Evolutionary conservation across 64 coral and sea anemone genomes (phyloP), one percentile per base, ranked within the genome.

Genomic region (Orbicella faveolata): DNA sequence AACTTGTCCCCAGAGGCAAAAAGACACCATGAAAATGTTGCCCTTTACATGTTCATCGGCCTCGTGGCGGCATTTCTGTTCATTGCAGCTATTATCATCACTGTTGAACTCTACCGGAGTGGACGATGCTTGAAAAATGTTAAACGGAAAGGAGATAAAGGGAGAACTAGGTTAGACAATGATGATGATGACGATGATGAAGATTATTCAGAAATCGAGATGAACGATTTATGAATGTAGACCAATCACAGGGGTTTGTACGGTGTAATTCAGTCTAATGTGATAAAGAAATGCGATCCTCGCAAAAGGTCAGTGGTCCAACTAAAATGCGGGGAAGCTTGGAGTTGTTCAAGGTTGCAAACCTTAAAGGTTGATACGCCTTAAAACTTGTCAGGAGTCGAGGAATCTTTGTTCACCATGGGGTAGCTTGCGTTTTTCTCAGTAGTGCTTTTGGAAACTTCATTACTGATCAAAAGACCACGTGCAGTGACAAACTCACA

Each of bases 1-100:
- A 74, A 89, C 4, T 73, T 97, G 1, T 84, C 95, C 26, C 95
- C 95, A 8, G 92, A 97, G 76, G 90, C 95, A 15, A 97, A 97
- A 75, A 79, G 90, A 61, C 88, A 95, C 9, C 91, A 99, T 52
- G 97, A 99, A 75, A 99, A 99, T 77, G 93, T 99, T 37, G 94
- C 97, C 4, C 73, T 99, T 2, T 99, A 99, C 73, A 99, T 99
- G 97, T 99, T 99, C 39, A 94, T 94, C 79, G 97, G 97, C 34
- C 86, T 99, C 10, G 94, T 99, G 2, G 94, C 95, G 16, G 93
- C 97, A 8, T 99, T 99, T 88, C 79, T 99, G 25, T 89, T 99
- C 52, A 99, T 99, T 3, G 93, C 88, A n/a, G 89, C 83, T 41
- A 90, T 99, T 54, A 95, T 99, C 23, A 93, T 99, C 21, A 89